Evolutionary conservation across 2,797 vertebrate species (phyloP).

Genomic region (Numenius phaeopus): DNA sequence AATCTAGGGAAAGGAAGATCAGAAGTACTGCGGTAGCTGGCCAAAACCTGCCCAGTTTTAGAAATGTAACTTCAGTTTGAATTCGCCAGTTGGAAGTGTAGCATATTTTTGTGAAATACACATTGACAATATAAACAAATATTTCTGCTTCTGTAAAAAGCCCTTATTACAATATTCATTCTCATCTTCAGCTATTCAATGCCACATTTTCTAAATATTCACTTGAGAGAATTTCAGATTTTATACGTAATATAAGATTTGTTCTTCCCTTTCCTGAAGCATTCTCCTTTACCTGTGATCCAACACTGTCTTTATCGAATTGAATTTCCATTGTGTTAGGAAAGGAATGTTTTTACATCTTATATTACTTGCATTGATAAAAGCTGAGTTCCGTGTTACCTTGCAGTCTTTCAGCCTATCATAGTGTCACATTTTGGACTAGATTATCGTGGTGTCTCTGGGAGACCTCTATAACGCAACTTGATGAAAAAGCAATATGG

Average conservation of each 20-base stretch:
- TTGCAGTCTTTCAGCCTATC: not conserved
- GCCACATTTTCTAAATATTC: not conserved
- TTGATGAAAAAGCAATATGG: not conserved
- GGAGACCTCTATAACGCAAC: not conserved
- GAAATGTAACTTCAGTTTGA: not conserved
- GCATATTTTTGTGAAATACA: not conserved
- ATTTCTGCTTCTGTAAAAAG: not conserved
- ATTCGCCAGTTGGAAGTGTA: not conserved
- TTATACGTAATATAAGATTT: not conserved
- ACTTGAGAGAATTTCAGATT: not conserved
- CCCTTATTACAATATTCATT: not conserved
- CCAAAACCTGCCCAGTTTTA: not conserved
- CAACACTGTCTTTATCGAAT: not conserved
- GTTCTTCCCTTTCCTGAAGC: not conserved
- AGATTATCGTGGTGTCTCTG: not conserved
- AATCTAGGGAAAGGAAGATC: not conserved
- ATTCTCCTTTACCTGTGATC: not conserved
- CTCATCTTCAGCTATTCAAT: not conserved
- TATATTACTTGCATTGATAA: not conserved
- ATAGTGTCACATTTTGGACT: not conserved
- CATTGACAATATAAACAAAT: not conserved
- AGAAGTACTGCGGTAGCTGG: not conserved
- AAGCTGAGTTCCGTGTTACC: not conserved
- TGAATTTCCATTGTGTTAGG: not conserved
- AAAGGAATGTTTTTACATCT: not conserved